These are phyloP conservation scores for Microctenopoma steveboyesi DNA, from an alignment of 2,797 vertebrate genomes.

Conservation along the genomic window DNA sequence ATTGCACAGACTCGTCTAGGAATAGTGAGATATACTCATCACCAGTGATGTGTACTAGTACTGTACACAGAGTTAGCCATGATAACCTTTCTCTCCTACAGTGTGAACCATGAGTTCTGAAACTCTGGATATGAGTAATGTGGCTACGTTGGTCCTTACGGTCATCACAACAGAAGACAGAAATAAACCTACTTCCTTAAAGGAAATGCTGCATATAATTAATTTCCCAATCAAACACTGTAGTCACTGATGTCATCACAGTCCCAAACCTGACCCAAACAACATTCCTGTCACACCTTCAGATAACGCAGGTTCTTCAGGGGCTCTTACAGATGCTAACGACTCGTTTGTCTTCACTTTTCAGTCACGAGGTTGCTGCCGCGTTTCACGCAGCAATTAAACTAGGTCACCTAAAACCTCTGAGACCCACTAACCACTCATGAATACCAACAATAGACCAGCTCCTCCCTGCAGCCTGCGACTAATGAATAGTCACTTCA, in stretches of 20 bases:
- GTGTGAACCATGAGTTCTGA: too few species aligned
- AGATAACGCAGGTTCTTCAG: neutral
- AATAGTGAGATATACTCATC: too few species aligned
- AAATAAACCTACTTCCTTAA: neutral
- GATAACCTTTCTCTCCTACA: too few species aligned
- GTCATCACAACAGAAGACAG: too few species aligned
- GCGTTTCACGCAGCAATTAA: constrained; percentile 9
- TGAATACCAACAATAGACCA: constrained; percentile 53
- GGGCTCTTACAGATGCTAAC: neutral
- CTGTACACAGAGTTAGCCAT: too few species aligned
- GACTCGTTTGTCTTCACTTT: neutral
- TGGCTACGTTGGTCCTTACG: too few species aligned
- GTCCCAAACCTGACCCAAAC: constrained; percentile 11
- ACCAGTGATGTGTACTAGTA: too few species aligned
- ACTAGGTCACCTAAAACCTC: constrained; percentile 33
- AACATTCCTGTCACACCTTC: constrained; percentile 26
- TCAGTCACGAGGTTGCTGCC: neutral
- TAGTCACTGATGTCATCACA: neutral
- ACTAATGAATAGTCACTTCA: constrained; percentile 23
- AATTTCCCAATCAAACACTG: neutral
- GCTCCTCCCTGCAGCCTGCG: constrained; percentile 24
- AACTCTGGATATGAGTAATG: neutral
- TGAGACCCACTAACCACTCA: constrained; percentile 29
- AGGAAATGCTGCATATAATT: neutral
- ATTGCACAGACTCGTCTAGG: too few species aligned